Base-by-base conservation (phyloP, 2,888 invertebrate genomes). In the Hirudinaria manillensis region DNA sequence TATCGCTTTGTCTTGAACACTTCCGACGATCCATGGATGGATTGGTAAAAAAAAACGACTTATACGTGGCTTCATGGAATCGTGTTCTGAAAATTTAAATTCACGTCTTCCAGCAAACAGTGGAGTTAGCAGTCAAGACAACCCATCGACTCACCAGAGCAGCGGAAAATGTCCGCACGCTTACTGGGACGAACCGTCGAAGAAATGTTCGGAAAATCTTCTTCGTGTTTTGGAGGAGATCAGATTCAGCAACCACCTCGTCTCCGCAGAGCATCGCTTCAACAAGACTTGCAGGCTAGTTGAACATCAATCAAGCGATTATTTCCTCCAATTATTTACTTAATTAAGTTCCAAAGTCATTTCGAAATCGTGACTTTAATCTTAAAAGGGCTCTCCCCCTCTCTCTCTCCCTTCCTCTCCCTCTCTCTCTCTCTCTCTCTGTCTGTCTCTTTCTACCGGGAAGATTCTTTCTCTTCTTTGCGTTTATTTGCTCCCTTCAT, bases 121-220 rank as follows among this genome's bases (percentile, higher is more conserved):
- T 34, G 72, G 53, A 27, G n/a, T n/a, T n/a, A 61, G 55, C 72
- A 24, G 72, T 72, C 72, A 61, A 24, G 24, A 21, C 34, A 7
- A 32, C 4, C 36, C 29, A 61, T 29, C 61, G n/a, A 27, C 61
- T 61, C 61, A 27, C 16, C 45, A 19, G 29, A 21, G 16, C 72
- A 27, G n/a, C 21, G 38, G 61, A 34, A 65, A 75, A 27, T 77
- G 77, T 67, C 77, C 77, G 4, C 24, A 34, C 45, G 71, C 66
- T 32, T 75, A 75, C 75, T 77, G 77, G 77, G 75, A 72, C 27
- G 72, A 55, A 21, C 77, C 77, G 0, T 77, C 77, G 32, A 77
- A 71, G 29, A 67, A 45, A 32, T 77, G 77, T 27, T 77, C 77
- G 1, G 75, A 75, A 55, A 71, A 65, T n/a, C 72, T 77, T 0